These are phyloP conservation scores for Phytoseiulus persimilis DNA, from an alignment of 2,888 invertebrate genomes.

Conservation along the genomic window DNA sequence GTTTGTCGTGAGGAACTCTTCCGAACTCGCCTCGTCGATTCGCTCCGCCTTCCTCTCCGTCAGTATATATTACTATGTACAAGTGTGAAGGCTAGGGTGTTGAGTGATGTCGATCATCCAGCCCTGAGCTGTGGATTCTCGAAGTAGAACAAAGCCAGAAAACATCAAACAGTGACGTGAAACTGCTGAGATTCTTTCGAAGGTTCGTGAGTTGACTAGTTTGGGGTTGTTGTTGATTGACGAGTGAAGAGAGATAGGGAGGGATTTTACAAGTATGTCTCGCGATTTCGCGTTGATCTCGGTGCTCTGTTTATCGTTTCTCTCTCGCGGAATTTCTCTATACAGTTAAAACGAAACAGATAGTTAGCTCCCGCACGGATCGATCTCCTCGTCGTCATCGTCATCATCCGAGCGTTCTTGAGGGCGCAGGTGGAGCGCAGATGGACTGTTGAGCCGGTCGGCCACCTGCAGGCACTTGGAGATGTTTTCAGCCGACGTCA, in stretches of 20 bases:
- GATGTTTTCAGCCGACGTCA: conserved; percentile 36
- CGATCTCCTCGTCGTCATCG: conserved; percentile 37
- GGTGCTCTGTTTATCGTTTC: not conserved
- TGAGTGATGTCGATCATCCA: not conserved
- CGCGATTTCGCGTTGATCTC: not conserved
- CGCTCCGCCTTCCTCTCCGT: not conserved
- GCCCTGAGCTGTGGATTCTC: not conserved
- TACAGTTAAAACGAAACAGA: not conserved
- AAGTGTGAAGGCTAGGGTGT: not conserved
- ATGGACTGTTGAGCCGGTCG: conserved; percentile 8
- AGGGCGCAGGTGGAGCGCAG: conserved; percentile 19
- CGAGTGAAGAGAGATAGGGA: not conserved
- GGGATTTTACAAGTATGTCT: not conserved
- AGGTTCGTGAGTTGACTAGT: not conserved
- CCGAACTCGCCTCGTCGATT: not conserved
- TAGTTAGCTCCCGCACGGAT: conserved; percentile 38
- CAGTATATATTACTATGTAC: not conserved
- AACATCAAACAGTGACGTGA: not conserved
- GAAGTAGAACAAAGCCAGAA: not conserved
- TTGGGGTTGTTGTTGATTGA: not conserved
- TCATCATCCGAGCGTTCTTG: conserved; percentile 22
- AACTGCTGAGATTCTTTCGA: not conserved
- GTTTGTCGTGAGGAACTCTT: too few species aligned
- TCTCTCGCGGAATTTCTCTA: not conserved
- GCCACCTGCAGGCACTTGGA: conserved; percentile 38